Conservation (phyloP, 35 echinoderm and acorn worm genomes). For the Acanthaster planci region DNA sequence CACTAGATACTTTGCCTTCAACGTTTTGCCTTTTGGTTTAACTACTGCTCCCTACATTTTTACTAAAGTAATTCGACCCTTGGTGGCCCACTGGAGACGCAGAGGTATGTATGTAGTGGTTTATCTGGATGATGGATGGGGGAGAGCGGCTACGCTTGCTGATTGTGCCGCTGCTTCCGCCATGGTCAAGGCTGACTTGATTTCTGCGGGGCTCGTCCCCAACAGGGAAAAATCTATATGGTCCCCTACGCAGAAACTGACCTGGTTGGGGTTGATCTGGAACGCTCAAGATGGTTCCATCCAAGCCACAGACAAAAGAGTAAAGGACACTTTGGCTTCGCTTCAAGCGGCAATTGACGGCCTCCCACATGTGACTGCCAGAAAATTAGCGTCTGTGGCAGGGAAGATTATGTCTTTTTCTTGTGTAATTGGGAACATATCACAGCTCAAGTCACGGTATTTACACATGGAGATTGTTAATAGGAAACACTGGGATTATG, state of each 20-base stretch:
- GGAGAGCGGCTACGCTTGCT: too few relatives aligned
- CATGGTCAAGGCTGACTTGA: too few relatives aligned
- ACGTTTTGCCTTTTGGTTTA: too few relatives aligned
- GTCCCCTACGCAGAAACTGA: neutral
- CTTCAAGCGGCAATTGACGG: neutral
- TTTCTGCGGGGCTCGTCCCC: too few relatives aligned
- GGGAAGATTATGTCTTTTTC: conserved; percentile 27
- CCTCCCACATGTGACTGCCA: neutral
- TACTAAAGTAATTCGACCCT: too few relatives aligned
- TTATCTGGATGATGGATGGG: too few relatives aligned
- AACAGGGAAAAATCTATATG: too few relatives aligned
- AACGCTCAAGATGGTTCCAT: neutral
- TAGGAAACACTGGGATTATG: conserved; percentile 2
- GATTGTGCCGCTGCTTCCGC: too few relatives aligned
- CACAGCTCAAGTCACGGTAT: conserved; percentile 1
- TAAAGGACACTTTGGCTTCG: neutral
- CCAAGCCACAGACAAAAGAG: neutral
- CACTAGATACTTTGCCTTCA: too few relatives aligned
- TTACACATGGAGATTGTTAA: neutral
- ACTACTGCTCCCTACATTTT: too few relatives aligned
- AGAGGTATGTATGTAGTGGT: too few relatives aligned
- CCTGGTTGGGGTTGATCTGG: conserved; percentile 1
- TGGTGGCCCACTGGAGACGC: too few relatives aligned
- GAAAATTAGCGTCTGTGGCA: neutral
- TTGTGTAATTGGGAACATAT: neutral